Evolutionary conservation across 2,888 invertebrate species (phyloP).

Genomic region (Lysandra bellargus): DNA sequence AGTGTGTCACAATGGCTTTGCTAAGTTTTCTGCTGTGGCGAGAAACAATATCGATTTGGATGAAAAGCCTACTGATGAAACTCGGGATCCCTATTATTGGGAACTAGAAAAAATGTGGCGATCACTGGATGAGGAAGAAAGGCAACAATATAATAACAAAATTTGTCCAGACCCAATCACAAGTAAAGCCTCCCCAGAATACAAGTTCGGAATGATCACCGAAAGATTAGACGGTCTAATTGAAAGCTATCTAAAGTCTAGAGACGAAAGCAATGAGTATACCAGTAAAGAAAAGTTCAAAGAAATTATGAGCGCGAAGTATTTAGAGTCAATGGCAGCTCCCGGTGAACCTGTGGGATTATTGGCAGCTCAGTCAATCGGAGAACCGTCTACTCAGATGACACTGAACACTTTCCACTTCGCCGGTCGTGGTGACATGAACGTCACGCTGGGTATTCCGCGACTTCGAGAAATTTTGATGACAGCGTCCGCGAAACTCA

Average conservation of each 20-base stretch:
- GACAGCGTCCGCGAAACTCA: constrained; percentile 95
- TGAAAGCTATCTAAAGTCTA: constrained; percentile 77
- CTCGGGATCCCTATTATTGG: constrained; percentile 81
- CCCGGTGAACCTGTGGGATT: constrained; percentile 98
- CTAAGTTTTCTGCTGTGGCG: constrained; percentile 79
- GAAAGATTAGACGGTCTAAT: constrained; percentile 89
- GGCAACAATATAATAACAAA: constrained; percentile 74
- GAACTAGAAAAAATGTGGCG: constrained; percentile 85
- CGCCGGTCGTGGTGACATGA: constrained; percentile 99
- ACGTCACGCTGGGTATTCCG: constrained; percentile 99
- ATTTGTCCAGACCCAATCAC: constrained; percentile 88
- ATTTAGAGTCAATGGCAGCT: constrained; percentile 87
- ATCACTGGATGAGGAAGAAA: constrained; percentile 80
- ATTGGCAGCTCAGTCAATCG: constrained; percentile 98
- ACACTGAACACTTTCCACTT: constrained; percentile 99
- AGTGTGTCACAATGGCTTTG: constrained; percentile 78
- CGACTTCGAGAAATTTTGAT: constrained; percentile 97
- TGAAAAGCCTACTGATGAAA: constrained; percentile 71
- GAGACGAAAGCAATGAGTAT: constrained; percentile 55
- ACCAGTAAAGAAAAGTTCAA: constrained; percentile 78
- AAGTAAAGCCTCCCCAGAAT: constrained; percentile 85
- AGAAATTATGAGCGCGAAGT: constrained; percentile 88
- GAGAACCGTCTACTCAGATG: constrained; percentile 99
- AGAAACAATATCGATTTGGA: constrained; percentile 70
- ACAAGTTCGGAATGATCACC: constrained; percentile 90